Evolutionary conservation across 2,888 invertebrate species (phyloP).

Genomic region (Panzeria rudis): DNA sequence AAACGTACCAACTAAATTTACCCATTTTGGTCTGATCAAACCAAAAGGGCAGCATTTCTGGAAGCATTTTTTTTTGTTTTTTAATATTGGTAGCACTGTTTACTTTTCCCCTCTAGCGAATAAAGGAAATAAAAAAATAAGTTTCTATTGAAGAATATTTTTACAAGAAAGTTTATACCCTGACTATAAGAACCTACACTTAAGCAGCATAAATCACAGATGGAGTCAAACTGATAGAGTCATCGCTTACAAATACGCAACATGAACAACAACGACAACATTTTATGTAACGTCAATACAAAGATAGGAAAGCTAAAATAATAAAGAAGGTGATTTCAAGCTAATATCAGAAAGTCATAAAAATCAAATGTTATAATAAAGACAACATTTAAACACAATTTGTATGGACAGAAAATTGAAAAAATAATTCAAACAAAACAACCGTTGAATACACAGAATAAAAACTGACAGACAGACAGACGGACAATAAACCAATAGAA

Average conservation of each 20-base stretch:
- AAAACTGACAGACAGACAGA: no score
- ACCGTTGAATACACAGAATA: conserved; percentile 1
- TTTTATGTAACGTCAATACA: neutral
- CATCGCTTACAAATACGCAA: conserved; percentile 43
- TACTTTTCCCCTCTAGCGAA: no score
- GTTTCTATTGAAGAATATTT: conserved; percentile 54
- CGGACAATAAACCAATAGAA: conserved; percentile 26
- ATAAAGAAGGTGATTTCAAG: conserved; percentile 45
- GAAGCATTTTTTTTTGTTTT: no score
- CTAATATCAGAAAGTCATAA: conserved; percentile 58
- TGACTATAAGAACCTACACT: conserved; percentile 42
- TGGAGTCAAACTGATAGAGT: conserved; percentile 58
- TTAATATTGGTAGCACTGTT: no score
- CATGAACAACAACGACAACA: neutral
- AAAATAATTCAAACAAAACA: conserved; percentile 17
- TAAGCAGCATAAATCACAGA: conserved; percentile 53
- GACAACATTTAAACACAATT: conserved; percentile 51
- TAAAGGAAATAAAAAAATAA: conserved; percentile 1
- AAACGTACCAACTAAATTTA: no score
- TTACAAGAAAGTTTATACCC: conserved; percentile 58
- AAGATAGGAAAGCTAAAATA: neutral
- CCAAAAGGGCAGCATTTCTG: no score
- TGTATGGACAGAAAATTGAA: conserved; percentile 40
- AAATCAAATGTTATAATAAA: conserved; percentile 50
- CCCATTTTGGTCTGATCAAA: no score